Evolutionary conservation across 1,140 invertebrate genomes (phyloP).

Genomic region (Monochamus saltuarius): DNA sequence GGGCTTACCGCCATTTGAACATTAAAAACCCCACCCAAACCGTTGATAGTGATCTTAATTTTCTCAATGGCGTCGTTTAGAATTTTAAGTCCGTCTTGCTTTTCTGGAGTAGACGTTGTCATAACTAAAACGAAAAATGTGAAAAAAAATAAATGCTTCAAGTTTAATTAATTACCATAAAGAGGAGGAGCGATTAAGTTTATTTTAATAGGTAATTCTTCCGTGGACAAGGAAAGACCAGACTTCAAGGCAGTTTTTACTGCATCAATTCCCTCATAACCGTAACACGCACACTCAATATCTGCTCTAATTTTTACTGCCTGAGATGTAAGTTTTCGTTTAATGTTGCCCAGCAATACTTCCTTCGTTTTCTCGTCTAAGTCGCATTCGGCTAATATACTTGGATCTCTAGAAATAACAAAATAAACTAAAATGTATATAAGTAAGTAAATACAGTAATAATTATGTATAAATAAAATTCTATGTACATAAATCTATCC

Average conservation of each 20-base stretch:
- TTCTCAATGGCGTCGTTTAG: constrained; percentile 86
- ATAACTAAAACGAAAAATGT: constrained; percentile 70
- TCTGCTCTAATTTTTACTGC: constrained; percentile 97
- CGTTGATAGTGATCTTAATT: constrained; percentile 82
- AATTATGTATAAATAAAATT: constrained; percentile 12
- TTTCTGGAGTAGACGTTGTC: constrained; percentile 96
- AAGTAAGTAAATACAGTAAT: too few relatives aligned
- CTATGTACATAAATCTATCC: neutral
- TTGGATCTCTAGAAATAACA: constrained; percentile 74
- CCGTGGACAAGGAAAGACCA: constrained; percentile 89
- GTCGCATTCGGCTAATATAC: constrained; percentile 94
- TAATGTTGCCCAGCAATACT: constrained; percentile 92
- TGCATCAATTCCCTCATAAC: constrained; percentile 98
- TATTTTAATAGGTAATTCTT: constrained; percentile 96
- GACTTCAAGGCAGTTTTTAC: constrained; percentile 91
- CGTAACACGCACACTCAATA: constrained; percentile 98
- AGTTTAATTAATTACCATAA: constrained; percentile 66
- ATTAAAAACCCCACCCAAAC: constrained; percentile 88
- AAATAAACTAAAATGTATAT: constrained; percentile 6
- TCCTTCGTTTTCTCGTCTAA: constrained; percentile 91
- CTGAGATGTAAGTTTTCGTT: constrained; percentile 94
- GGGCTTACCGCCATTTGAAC: constrained; percentile 89
- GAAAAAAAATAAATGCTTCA: neutral
- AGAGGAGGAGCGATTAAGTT: constrained; percentile 98
- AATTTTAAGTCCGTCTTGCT: constrained; percentile 86